These are phyloP conservation scores for Patella vulgata DNA, from an alignment of 1,140 invertebrate genomes.

Conservation along the genomic window DNA sequence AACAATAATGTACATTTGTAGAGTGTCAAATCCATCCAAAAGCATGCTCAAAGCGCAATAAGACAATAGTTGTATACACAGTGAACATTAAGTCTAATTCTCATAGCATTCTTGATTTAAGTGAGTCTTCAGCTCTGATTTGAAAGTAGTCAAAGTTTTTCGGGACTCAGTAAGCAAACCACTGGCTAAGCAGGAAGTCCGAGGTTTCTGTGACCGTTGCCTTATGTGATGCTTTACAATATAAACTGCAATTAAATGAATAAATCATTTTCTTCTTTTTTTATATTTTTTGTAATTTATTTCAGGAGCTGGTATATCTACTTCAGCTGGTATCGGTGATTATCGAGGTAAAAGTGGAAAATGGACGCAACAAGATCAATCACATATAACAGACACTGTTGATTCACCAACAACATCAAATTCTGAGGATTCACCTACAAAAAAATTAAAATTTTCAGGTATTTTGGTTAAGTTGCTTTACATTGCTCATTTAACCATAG, in stretches of 20 bases:
- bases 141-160: too few species aligned
- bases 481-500: too few species aligned
- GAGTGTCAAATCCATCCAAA: not conserved
- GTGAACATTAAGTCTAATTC: too few species aligned
- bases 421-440: not conserved
- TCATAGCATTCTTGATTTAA: too few species aligned
- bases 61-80: not conserved
- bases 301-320: constrained; percentile 92
- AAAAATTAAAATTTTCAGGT: not conserved
- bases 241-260: too few species aligned
- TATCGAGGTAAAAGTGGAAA: constrained; percentile 78
- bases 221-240: too few species aligned
- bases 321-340: constrained; percentile 94
- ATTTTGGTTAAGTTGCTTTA: not conserved
- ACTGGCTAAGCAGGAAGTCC: too few species aligned
- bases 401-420: constrained; percentile 8
- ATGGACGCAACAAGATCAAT: constrained; percentile 58
- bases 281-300: not conserved
- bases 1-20: too few species aligned
- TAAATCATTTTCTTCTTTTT: not conserved
- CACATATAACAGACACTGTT: not conserved
- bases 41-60: too few species aligned
- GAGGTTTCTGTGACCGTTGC: too few species aligned
- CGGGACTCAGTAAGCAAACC: too few species aligned
- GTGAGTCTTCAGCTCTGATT: too few species aligned